These are phyloP conservation scores for Drosophila picticornis DNA, from an alignment of 2,888 invertebrate species.

Conservation along the genomic window DNA sequence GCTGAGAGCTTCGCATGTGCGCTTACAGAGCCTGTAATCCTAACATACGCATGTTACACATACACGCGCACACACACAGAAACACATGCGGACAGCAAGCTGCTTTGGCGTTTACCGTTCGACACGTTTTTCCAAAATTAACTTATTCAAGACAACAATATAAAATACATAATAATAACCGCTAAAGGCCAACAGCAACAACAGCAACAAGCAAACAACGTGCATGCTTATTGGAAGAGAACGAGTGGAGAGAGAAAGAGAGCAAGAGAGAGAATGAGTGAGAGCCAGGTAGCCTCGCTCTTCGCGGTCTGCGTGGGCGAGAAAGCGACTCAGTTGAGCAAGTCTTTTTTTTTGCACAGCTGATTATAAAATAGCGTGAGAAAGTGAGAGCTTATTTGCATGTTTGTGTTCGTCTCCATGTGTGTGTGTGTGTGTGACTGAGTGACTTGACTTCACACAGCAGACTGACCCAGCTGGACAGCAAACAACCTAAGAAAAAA, in stretches of 20 bases:
- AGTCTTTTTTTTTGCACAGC: constrained; percentile 51
- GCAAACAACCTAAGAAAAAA: constrained; percentile 4
- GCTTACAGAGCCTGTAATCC: constrained; percentile 57
- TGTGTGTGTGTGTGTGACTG: background rate
- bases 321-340: constrained; percentile 14
- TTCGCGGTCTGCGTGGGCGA: constrained; percentile 19
- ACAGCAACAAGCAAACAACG: constrained; percentile 32
- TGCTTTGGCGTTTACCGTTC: constrained; percentile 49
- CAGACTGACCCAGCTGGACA: constrained; percentile 2
- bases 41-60: constrained; percentile 44
- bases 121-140: constrained; percentile 63
- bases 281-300: constrained; percentile 5
- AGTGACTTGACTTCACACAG: constrained; percentile 24
- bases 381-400: background rate
- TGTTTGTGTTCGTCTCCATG: constrained; percentile 4
- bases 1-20: constrained; percentile 45
- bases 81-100: constrained; percentile 24
- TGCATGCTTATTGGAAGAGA: constrained; percentile 32
- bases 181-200: constrained; percentile 42
- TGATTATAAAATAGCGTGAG: constrained; percentile 30
- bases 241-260: background rate
- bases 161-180: constrained; percentile 46
- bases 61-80: constrained; percentile 24
- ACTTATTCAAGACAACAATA: constrained; percentile 40
- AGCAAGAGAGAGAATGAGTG: constrained; percentile 4